Base-by-base conservation (phyloP, 2,113 vertebrate genomes). In the Tylochromis polylepis region DNA sequence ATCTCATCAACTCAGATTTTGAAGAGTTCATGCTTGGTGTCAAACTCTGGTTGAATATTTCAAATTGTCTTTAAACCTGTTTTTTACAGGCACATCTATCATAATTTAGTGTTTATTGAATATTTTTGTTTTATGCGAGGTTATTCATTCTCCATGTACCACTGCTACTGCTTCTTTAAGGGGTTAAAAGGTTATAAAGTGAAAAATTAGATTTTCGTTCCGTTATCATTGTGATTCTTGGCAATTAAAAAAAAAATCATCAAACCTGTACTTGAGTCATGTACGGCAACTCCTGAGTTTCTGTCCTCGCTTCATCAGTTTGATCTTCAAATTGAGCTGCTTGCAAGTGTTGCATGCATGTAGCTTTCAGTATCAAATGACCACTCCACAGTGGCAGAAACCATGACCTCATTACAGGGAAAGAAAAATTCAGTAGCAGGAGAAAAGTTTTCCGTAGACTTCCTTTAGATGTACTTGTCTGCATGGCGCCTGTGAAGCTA, bases 11-110 rank as follows among this genome's bases (percentile, higher is more conserved):
- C 75, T 92, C 56, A 41, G 57, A 87, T 89, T 86, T 83, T 31
- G 75, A 93, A 88, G 84, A 90, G 88, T 93, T 95, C 86, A 92
- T 59, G 81, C 82, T 59, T 51, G 20, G 81, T 89, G 89, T 91
- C 65, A 87, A 59, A 82, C 72, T 82, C 41, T 58, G 29, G 11
- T 22, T 51, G 65, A 60, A 31, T 67, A 34, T 87, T 83, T 87
- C 49, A 81, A 65, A 87, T 56, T 14, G 29, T 79, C 9, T 83
- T 65, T 53, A 43, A 80, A 83, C 15, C 62, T 49, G 27, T 3
- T 78, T 57, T 72, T 80, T 91, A 15, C 27, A 49, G 24, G 27
- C 46, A 31, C 67, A 83, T 81, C 87, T 53, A 75, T 5, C 70
- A 75, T 80, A 58, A 67, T 84, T 90, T 27, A 36, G 8, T 38